Conservation (phyloP, 2,888 invertebrate species). For the Mesorhabditis belari region DNA sequence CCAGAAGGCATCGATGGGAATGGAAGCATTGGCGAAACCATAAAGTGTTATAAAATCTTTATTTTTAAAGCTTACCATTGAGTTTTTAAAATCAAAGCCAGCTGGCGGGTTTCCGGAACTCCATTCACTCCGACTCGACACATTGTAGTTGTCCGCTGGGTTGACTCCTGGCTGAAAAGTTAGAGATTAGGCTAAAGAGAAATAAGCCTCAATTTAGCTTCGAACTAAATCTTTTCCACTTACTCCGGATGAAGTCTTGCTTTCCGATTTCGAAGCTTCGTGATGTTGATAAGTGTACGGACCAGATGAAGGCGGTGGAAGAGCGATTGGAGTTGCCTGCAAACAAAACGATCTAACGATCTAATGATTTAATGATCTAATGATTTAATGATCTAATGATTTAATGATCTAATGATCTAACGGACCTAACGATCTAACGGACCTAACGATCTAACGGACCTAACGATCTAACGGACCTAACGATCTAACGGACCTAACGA, state of each 20-base stretch:
- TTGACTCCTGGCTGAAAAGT: background rate
- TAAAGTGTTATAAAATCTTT: background rate
- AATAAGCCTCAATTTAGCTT: background rate
- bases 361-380: no score
- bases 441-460: no score
- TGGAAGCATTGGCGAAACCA: background rate
- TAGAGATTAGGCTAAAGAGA: background rate
- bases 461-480: no score
- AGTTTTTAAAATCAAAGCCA: background rate
- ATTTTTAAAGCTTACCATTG: background rate
- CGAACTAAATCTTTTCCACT: background rate
- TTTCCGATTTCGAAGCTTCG: slow-evolving; percentile 1
- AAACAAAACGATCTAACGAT: no score
- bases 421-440: no score
- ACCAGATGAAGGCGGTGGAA: background rate
- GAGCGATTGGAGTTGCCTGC: background rate
- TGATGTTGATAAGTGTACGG: slow-evolving; percentile 1
- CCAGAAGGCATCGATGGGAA: background rate
- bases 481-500: no score
- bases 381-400: no score
- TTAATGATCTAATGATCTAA: no score
- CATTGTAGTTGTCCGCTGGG: background rate
- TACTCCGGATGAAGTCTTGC: background rate
- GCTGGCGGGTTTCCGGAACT: background rate
- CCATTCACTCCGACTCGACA: background rate